Evolutionary conservation across 2,113 vertebrate genomes (phyloP), one percentile per base, ranked within the genome.

Genomic region (Tachuris rubrigastra): DNA sequence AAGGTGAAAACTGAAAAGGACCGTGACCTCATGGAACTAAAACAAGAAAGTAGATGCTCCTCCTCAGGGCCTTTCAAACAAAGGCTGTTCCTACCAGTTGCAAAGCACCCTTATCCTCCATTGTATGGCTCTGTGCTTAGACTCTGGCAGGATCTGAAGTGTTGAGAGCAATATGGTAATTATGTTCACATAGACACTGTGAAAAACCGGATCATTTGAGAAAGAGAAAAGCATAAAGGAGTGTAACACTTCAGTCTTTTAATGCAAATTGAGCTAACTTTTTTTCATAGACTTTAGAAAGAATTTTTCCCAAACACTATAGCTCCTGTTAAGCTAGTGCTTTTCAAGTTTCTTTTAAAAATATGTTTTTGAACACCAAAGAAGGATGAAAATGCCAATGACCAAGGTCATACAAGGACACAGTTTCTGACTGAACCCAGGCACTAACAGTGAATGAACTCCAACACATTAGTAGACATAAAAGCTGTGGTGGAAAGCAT

Each of bases 301-400:
- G 56, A 58, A 39, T 53, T 87, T 67, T 72, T 77, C 53, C 53
- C 62, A 87, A 91, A 94, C 82, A 90, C 47, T 89, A 50, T 28
- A 87, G 84, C 74, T 94, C 31, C 74, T n/a, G 67, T 77, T 95
- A 93, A 94, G 63, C 47, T 87, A 56, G 4, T 83, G 58, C 59
- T 93, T 94, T 89, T 97, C 58, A 93, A 96, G 47, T 90, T 94
- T 81, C 44, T 65, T 94, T 94, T 68, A 96, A 93, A 96, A 94
- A 91, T 78, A 89, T 71, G 69, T 42, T 95, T 95, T 58, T 87
- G 68, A 97, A 95, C 66, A 93, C 42, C 33, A 88, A 89, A 94
- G 55, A 52, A 91, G 44, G 68, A 95, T 55, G 68, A 93, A 94
- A 96, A 95, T 87, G 25, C 41, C 69, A 90, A 5, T 85, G 74